A percentile compares a stretch with the other conserved stretches of the same genome.
Evolutionary conservation across 2,888 invertebrate genomes (phyloP).

Genomic region (Drosophila cracens): DNA sequence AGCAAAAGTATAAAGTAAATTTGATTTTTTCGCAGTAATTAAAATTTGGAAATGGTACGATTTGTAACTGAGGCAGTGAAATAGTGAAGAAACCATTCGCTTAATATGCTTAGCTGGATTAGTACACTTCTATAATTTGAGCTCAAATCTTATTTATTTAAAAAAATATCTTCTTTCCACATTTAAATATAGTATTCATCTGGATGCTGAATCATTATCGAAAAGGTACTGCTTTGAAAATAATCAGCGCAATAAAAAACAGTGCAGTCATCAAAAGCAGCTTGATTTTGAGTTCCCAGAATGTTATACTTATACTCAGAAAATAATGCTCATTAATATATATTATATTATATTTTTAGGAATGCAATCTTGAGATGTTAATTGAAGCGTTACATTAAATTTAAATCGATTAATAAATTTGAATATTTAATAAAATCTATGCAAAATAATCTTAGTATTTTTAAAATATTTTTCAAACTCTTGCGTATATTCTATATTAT

Average conservation of each 20-base stretch:
- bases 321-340: background rate
- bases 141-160: background rate
- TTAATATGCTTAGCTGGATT: background rate
- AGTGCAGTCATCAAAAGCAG: too few species aligned
- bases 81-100: background rate
- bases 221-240: background rate
- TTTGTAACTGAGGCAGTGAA: background rate
- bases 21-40: constrained; percentile 50
- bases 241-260: too few species aligned
- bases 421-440: background rate
- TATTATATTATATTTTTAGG: background rate
- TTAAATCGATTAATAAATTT: background rate
- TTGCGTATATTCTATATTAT: background rate
- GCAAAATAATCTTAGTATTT: background rate
- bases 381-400: background rate
- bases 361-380: accelerated
- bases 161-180: background rate
- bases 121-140: background rate
- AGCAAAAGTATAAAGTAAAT: constrained; percentile 33
- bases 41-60: constrained; percentile 28
- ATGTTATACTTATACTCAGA: background rate
- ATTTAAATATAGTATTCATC: background rate
- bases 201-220: background rate
- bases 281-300: background rate
- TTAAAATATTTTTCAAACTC: background rate